Evolutionary conservation across 1,140 invertebrate genomes (phyloP).

Genomic region (Nasonia giraulti): DNA sequence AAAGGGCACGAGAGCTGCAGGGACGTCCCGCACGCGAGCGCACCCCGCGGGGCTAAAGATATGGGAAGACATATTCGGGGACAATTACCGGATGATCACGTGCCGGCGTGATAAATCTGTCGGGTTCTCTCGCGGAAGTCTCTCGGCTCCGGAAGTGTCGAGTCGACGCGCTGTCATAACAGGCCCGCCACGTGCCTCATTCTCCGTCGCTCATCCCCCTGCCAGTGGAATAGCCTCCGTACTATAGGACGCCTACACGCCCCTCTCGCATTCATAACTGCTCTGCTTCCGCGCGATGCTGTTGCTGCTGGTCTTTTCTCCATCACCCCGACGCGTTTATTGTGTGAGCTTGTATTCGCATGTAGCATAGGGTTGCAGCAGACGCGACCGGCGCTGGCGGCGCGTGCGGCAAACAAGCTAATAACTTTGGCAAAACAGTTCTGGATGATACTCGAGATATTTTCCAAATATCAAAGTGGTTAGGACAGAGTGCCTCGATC

Average conservation of each 20-base stretch:
- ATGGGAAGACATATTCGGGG: slow-evolving; percentile 54
- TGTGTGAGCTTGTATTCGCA: background rate
- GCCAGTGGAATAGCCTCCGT: too few species aligned
- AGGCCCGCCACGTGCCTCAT: slow-evolving; percentile 57
- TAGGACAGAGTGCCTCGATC: too few species aligned
- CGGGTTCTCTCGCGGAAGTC: slow-evolving; percentile 51
- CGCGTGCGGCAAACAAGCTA: slow-evolving; percentile 11
- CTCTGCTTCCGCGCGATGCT: slow-evolving; percentile 30
- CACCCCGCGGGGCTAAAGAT: background rate
- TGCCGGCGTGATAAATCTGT: slow-evolving; percentile 65
- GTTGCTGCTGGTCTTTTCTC: slow-evolving; percentile 3
- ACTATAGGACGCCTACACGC: slow-evolving; percentile 54
- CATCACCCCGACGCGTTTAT: background rate
- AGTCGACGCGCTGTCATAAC: slow-evolving; percentile 70
- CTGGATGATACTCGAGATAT: background rate
- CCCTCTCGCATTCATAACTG: slow-evolving; percentile 64
- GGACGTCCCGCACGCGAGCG: background rate
- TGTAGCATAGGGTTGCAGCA: background rate
- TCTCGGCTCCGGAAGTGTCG: slow-evolving; percentile 62
- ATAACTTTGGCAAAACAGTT: background rate
- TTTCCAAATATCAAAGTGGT: background rate
- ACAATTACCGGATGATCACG: slow-evolving; percentile 63
- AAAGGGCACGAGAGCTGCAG: background rate
- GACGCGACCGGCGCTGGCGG: background rate
- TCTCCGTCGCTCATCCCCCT: background rate